A percentile compares a stretch with the other conserved stretches of the same genome.
Evolutionary conservation across 2,797 vertebrate species (phyloP).

Genomic region (Lepidocolaptes lacrymiger): DNA sequence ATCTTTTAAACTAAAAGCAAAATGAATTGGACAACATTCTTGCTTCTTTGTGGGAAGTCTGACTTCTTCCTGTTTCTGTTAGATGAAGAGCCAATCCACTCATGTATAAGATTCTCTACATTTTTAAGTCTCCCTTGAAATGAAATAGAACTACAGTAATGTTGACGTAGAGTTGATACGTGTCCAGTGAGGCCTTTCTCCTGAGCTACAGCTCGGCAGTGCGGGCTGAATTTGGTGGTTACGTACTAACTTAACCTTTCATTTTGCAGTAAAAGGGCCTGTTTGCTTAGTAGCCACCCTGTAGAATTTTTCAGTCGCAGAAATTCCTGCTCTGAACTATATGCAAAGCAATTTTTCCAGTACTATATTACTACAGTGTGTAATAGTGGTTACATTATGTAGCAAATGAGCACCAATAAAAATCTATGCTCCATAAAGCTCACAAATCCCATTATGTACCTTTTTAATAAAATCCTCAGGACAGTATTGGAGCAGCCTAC

Average conservation of each 20-base stretch:
- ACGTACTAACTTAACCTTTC: not conserved
- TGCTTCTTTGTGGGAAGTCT: not conserved
- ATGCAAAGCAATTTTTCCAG: not conserved
- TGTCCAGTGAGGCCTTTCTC: not conserved
- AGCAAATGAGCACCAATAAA: constrained; percentile 33
- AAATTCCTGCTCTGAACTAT: not conserved
- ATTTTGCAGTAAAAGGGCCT: not conserved
- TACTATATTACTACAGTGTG: not conserved
- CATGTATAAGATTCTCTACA: not conserved
- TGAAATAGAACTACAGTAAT: not conserved
- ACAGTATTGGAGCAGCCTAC: constrained; percentile 64
- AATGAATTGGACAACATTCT: not conserved
- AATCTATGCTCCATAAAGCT: constrained; percentile 42
- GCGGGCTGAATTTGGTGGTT: not conserved
- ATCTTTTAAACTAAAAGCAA: not conserved
- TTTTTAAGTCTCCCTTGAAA: not conserved
- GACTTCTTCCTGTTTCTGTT: not conserved
- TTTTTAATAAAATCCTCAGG: constrained; percentile 72
- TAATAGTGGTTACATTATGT: not conserved
- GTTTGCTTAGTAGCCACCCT: not conserved
- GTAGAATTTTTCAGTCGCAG: not conserved
- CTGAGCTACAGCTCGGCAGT: not conserved
- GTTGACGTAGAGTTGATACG: not conserved
- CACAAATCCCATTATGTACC: constrained; percentile 65
- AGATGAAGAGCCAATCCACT: not conserved